Evolutionary conservation across 1,140 invertebrate species (phyloP).

Genomic region (Formica exsecta): DNA sequence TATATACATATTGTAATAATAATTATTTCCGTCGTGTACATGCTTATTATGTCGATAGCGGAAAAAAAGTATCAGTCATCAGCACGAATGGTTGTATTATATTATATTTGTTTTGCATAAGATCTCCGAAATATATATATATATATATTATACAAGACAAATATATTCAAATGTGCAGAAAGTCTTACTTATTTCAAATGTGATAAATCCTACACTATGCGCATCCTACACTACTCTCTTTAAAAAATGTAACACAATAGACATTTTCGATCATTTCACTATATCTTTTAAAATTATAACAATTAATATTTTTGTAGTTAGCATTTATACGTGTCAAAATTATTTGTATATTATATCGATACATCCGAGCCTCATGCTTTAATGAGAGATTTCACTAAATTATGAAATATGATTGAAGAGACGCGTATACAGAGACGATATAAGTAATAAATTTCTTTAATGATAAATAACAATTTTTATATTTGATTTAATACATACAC

Average conservation of each 20-base stretch:
- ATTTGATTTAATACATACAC: neutral
- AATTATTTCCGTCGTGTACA: slow-evolving; percentile 81
- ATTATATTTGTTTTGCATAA: slow-evolving; percentile 83
- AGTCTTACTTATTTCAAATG: slow-evolving; percentile 38
- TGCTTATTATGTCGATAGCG: slow-evolving; percentile 73
- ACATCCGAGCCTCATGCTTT: neutral
- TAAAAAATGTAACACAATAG: too few relatives aligned
- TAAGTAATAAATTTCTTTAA: slow-evolving; percentile 21
- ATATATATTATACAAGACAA: slow-evolving; percentile 67
- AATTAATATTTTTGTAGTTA: slow-evolving; percentile 2
- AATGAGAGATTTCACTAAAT: slow-evolving; percentile 9
- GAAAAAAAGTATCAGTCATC: slow-evolving; percentile 62
- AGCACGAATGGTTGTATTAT: slow-evolving; percentile 77
- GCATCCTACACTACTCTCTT: too few relatives aligned
- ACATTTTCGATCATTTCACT: neutral
- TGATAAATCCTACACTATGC: neutral
- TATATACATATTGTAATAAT: slow-evolving; percentile 57
- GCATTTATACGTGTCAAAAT: neutral
- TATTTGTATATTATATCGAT: slow-evolving; percentile 4
- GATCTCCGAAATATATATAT: slow-evolving; percentile 80
- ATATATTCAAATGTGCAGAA: slow-evolving; percentile 64
- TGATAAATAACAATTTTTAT: neutral
- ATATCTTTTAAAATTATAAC: neutral
- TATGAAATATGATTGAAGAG: neutral
- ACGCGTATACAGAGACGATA: neutral